These are phyloP conservation scores for Phyllostomus discolor DNA, from an alignment of 2,113 vertebrate genomes.

Conservation along the genomic window DNA sequence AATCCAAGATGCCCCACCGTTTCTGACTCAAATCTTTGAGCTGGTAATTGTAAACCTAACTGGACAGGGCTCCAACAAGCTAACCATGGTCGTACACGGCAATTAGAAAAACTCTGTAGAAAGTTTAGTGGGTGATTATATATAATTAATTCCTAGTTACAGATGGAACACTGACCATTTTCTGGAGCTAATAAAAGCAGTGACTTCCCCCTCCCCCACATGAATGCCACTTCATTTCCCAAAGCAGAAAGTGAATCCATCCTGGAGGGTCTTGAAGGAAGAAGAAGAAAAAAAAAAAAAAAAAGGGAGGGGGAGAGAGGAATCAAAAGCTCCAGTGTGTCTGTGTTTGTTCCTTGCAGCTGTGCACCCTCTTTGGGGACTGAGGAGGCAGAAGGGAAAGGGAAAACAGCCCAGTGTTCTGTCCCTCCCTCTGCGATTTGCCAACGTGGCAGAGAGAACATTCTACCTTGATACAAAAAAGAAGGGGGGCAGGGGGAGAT, in stretches of 20 bases:
- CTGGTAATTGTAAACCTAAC: constrained; percentile 79
- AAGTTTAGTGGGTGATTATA: constrained; percentile 79
- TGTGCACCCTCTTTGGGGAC: constrained; percentile 73
- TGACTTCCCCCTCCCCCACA: constrained; percentile 65
- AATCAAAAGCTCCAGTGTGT: constrained; percentile 71
- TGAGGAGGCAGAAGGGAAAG: constrained; percentile 51
- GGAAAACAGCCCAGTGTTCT: constrained; percentile 17
- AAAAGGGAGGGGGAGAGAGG: neutral
- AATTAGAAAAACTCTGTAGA: constrained; percentile 77
- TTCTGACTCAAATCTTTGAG: constrained; percentile 72
- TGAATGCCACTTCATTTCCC: constrained; percentile 63
- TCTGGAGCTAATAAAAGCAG: constrained; percentile 77
- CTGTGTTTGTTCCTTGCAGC: constrained; percentile 71
- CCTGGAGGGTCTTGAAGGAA: constrained; percentile 65
- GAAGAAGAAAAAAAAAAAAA: neutral
- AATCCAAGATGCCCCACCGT: constrained; percentile 69
- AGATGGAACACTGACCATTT: constrained; percentile 75
- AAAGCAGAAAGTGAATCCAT: constrained; percentile 73
- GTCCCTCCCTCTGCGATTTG: constrained; percentile 77
- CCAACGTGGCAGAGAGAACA: constrained; percentile 77
- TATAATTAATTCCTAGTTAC: constrained; percentile 79
- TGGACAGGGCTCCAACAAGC: constrained; percentile 69
- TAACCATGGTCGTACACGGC: constrained; percentile 70
- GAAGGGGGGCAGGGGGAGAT: neutral
- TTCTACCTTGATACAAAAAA: constrained; percentile 80